Conservation (phyloP, 2,113 vertebrate species). For the Scophthalmus maximus region DNA sequence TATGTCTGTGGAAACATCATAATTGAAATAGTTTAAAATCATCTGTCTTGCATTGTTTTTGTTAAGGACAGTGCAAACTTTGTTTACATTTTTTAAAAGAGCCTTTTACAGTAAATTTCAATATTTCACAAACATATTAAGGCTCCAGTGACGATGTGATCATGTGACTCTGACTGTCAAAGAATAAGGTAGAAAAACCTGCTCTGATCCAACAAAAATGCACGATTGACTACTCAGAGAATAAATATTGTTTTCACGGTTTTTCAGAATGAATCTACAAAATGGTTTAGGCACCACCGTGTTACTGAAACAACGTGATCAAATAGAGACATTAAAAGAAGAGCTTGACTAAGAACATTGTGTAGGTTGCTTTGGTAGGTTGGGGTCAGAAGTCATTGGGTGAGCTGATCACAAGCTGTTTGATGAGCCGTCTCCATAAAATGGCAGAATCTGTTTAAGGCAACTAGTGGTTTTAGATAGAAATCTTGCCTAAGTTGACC, state of each 20-base stretch:
- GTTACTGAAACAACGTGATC: too few relatives aligned
- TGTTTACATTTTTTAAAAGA: background rate
- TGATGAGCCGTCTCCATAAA: slow-evolving; percentile 23
- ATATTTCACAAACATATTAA: slow-evolving; percentile 11
- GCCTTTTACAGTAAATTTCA: background rate
- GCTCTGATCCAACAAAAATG: slow-evolving; percentile 22
- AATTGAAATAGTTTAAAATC: slow-evolving; percentile 2
- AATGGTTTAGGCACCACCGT: slow-evolving; percentile 43
- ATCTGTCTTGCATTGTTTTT: background rate
- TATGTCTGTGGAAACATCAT: background rate
- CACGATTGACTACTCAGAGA: background rate
- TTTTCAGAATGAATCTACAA: background rate
- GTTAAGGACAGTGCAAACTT: too few relatives aligned
- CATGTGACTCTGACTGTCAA: background rate
- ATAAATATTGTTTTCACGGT: slow-evolving; percentile 9
- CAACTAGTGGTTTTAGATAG: slow-evolving; percentile 48
- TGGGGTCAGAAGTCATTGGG: slow-evolving; percentile 6
- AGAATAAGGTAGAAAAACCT: slow-evolving; percentile 27
- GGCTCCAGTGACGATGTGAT: slow-evolving; percentile 4
- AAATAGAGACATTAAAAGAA: too few relatives aligned
- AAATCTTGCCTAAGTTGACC: slow-evolving; percentile 31
- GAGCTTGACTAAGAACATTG: background rate
- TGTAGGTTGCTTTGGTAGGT: slow-evolving; percentile 49
- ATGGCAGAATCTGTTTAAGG: slow-evolving; percentile 58
- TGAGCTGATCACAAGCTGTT: slow-evolving; percentile 11